phyloP scores from a whole-genome alignment of 2,888 invertebrate species.

The Adelphocoris suturalis region DNA sequence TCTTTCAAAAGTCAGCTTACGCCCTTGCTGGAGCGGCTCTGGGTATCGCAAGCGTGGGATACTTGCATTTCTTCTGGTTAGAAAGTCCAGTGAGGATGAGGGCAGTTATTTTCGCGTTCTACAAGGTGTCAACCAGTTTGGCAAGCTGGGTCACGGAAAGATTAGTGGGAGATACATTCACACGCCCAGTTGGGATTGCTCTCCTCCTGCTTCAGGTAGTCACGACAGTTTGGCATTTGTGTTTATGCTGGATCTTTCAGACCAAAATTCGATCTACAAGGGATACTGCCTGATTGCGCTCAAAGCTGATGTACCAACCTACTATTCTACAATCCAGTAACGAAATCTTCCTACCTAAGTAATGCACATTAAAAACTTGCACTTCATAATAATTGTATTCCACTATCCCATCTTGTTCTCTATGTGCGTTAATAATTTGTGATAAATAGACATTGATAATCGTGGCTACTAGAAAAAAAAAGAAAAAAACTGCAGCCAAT shows the following conservation, averaged over 20 bases:
- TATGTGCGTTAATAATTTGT: too few relatives aligned
- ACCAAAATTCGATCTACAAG: background rate
- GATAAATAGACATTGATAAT: too few relatives aligned
- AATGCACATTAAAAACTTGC: too few relatives aligned
- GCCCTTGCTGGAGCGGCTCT: background rate
- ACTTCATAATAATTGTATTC: too few relatives aligned
- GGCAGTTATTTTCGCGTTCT: background rate
- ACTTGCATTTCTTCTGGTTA: slow-evolving; percentile 5
- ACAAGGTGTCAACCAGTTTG: background rate
- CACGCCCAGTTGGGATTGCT: background rate
- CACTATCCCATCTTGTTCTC: too few relatives aligned
- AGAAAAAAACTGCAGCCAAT: too few relatives aligned
- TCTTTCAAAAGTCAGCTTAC: background rate
- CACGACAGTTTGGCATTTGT: slow-evolving; percentile 23
- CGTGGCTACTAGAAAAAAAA: too few relatives aligned
- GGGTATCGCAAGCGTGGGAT: background rate
- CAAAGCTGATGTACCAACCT: too few relatives aligned
- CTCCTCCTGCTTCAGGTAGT: background rate
- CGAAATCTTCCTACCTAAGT: too few relatives aligned
- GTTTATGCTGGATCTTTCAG: background rate
- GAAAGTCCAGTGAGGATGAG: background rate
- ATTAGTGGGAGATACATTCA: background rate
- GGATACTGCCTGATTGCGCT: too few relatives aligned
- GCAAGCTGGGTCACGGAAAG: background rate
- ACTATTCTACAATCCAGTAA: too few relatives aligned